Evolutionary conservation across 2,113 vertebrate species (phyloP).

Genomic region (Nycticorax nycticorax): DNA sequence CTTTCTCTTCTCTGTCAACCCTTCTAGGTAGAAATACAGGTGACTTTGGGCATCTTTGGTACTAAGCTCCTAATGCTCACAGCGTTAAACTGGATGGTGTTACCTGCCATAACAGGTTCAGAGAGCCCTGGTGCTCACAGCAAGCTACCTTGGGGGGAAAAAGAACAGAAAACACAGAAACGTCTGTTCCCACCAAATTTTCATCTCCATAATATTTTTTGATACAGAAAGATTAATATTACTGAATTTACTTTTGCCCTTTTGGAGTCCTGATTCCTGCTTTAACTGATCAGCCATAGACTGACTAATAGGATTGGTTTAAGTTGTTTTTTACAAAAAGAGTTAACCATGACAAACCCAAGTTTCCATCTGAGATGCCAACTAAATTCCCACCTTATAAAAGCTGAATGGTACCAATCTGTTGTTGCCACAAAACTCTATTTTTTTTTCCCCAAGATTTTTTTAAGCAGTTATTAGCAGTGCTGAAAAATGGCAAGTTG

Average conservation of each 20-base stretch:
- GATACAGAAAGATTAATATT: neutral
- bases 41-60: neutral
- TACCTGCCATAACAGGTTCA: neutral
- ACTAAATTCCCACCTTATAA: neutral
- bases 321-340: neutral
- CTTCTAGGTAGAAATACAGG: neutral
- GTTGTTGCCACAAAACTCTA: neutral
- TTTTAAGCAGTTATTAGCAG: neutral
- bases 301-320: neutral
- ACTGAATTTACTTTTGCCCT: neutral
- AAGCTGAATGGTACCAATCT: neutral
- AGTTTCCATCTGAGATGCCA: neutral
- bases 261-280: neutral
- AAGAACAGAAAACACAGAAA: neutral
- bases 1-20: neutral
- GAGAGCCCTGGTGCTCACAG: neutral
- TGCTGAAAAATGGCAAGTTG: neutral
- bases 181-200: neutral
- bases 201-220: neutral
- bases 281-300: neutral
- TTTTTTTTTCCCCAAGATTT: neutral
- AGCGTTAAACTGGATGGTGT: neutral
- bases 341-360: neutral
- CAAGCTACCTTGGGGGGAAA: neutral
- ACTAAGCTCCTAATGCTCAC: neutral